Base-by-base conservation (phyloP, 2,113 vertebrate species). In the Epinephelus lanceolatus region DNA sequence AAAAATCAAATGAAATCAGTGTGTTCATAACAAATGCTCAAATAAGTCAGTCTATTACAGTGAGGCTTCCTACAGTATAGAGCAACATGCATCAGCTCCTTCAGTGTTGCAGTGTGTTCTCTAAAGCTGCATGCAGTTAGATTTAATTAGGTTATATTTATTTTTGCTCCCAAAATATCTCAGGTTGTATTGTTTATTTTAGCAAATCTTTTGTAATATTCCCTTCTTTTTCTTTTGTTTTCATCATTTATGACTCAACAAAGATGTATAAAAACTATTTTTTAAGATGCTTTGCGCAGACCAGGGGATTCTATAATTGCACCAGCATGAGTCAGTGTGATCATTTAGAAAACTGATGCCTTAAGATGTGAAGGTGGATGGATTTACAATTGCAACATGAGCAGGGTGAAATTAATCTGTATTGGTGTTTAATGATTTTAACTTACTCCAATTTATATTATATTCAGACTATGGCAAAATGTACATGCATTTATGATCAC, bases 241-340 rank as follows among this genome's bases (percentile, higher is more conserved):
- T 30, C 30, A 5, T 30, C 30, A 30, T 5, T 30, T 30, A 27
- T 27, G 27, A 27, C 27, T 37, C 11, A 62, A 60, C 25, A 81
- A 60, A 76, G 37, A 82, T 86, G 80, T 88, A 88, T 33, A 78
- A 78, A 65, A 73, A 1, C 55, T 86, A 73, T 85, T 88, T 88
- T 93, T 61, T 91, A 86, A 80, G 15, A 86, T 63, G 80, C 60
- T 89, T 85, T 94, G 86, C 88, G 88, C 81, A 89, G 66, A 67
- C 78, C 56, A 85, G 61, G 67, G 84, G 42, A 60, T 37, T 66
- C 52, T 71, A 59, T 57, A 11, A 75, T 81, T 37, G 27, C 60
- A 67, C 6, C 11, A 57, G 57, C 27, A 82, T 83, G 18, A 71
- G 71, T 81, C 57, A 56, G n/a, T 51, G 19, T 1, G 49, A 55